Conservation (phyloP, 1,140 invertebrate species). For the Dufourea novaeangliae region DNA sequence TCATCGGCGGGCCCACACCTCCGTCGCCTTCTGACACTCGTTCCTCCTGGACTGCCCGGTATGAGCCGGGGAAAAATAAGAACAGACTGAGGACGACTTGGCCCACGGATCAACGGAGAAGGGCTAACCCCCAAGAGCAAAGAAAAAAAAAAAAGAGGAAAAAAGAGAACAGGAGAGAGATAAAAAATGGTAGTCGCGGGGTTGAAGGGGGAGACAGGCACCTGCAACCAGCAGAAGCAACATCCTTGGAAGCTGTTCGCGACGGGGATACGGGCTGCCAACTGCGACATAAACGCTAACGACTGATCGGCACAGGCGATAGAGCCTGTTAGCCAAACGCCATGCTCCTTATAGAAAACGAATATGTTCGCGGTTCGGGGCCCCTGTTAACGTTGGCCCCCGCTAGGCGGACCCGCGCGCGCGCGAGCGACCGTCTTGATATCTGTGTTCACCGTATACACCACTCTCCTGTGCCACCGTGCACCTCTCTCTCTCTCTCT, state of each 20-base stretch:
- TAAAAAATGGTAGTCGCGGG: too few relatives aligned
- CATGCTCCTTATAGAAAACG: constrained; percentile 72
- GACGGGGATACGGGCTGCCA: constrained; percentile 44
- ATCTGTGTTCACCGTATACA: constrained; percentile 60
- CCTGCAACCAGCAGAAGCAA: constrained; percentile 21
- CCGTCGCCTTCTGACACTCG: constrained; percentile 65
- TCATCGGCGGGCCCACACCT: constrained; percentile 68
- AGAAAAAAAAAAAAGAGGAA: not conserved
- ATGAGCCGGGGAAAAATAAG: constrained; percentile 34
- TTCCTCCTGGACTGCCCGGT: constrained; percentile 19
- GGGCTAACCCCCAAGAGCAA: not conserved
- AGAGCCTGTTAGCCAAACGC: constrained; percentile 71
- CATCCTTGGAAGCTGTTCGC: constrained; percentile 20
- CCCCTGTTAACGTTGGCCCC: constrained; percentile 57
- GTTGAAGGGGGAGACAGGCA: constrained; percentile 3
- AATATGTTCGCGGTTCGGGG: constrained; percentile 69
- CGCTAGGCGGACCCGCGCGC: not conserved
- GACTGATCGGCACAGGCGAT: constrained; percentile 69
- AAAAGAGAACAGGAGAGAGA: not conserved
- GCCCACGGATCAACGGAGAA: not conserved
- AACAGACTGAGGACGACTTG: not conserved
- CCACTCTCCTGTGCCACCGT: constrained; percentile 6
- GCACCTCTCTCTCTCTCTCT: not conserved
- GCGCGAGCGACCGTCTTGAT: constrained; percentile 56
- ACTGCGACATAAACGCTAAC: constrained; percentile 67